Evolutionary conservation across 2,113 vertebrate genomes (phyloP), one percentile per base, ranked within the genome.

Genomic region (Spea multiplicata): DNA sequence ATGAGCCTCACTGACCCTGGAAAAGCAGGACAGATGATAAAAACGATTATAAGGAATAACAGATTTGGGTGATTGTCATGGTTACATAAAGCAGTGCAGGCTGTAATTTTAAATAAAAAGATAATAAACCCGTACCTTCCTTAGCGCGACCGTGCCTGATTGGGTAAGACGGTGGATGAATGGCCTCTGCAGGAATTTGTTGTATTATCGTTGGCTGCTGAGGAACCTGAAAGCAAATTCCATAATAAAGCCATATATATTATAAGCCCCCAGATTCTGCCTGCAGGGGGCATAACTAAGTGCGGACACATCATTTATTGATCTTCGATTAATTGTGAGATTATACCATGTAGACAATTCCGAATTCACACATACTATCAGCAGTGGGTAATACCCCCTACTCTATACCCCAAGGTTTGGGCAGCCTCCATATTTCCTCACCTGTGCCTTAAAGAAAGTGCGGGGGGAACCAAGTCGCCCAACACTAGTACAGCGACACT

Each of bases 151-250:
- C 80, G n/a, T 83, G 73, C 80, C 85, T 73, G 44, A 85, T 5
- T 0, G 86, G 9, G 8, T 83, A 55, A 74, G 49, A 53, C 59
- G 74, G 74, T 75, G 85, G 83, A 71, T 83, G 81, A 48, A 62
- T 14, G 1, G 80, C 75, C 17, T 78, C 84, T 0, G 87, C 84
- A 5, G 91, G 86, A 83, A 86, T 86, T 83, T 90, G 90, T 0
- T 88, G 82, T 75, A 91, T 80, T 16, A 85, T 68, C 81, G 86
- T 50, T 1, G 90, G 89, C 78, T 86, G 88, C 61, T 73, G 85
- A 9, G 84, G 47, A 83, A 80, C 64, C 3, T 83, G 78, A 50
- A 73, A 30, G 79, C 5, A 0, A 6, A 17, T 10, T 3, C 48
- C 5, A 5, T 17, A 17, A 50, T 50, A 44, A 6, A 50, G 5